A percentile compares a stretch with the other conserved stretches of the same genome.
phyloP scores from a whole-genome alignment of 2,797 vertebrate genomes.

The Mionectes olivaceus region DNA sequence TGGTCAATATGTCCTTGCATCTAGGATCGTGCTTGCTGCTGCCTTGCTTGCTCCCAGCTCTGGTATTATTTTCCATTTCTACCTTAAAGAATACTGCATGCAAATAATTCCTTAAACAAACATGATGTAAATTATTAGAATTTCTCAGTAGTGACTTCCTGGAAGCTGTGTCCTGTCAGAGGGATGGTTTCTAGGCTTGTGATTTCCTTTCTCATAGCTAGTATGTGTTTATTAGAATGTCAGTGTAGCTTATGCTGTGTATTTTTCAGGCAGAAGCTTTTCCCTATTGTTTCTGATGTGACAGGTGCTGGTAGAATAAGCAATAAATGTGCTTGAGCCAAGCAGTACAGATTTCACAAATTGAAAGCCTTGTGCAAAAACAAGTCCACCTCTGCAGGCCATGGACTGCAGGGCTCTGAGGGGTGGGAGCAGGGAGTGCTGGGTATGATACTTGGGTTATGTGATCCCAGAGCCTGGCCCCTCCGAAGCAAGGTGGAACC shows the following conservation, averaged over 20 bases:
- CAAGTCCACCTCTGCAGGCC: background rate
- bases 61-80: background rate
- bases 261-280: background rate
- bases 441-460: accelerated
- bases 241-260: background rate
- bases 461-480: background rate
- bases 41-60: background rate
- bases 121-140: background rate
- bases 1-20: background rate
- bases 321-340: background rate
- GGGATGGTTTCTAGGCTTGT: background rate
- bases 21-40: background rate
- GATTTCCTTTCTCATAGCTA: background rate
- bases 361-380: background rate
- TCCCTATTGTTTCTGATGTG: background rate
- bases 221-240: background rate
- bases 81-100: background rate
- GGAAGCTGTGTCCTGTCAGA: background rate
- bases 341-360: background rate
- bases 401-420: background rate
- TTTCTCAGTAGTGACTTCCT: background rate
- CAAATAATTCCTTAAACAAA: background rate
- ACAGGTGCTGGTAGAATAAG: background rate
- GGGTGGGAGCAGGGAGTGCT: background rate
- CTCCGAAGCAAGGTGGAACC: background rate